phyloP scores from a whole-genome alignment of 2,888 invertebrate genomes.

The Clunio marinus region DNA sequence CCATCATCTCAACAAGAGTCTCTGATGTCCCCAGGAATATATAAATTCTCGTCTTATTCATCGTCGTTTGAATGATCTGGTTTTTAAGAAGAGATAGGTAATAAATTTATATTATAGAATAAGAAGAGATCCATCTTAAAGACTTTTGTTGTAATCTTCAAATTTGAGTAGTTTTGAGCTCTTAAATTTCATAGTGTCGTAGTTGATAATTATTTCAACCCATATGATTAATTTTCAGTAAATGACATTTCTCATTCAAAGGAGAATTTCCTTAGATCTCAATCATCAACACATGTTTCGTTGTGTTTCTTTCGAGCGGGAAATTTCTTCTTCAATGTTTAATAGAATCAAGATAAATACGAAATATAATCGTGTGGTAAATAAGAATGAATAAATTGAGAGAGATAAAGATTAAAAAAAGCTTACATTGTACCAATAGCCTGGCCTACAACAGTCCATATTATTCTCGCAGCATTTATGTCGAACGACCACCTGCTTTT shows the following conservation, averaged over 20 bases:
- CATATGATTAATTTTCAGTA: no score
- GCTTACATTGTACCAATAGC: conserved; percentile 75
- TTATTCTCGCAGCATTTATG: conserved; percentile 74
- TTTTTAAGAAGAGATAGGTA: conserved; percentile 3
- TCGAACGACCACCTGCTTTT: conserved; percentile 64
- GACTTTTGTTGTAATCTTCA: no score
- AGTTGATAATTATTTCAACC: no score
- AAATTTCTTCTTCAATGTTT: no score
- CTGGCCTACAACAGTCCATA: conserved; percentile 69
- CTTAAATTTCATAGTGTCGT: no score
- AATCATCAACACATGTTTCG: no score
- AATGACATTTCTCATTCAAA: no score
- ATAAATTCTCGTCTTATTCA: conserved; percentile 86
- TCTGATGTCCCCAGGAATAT: conserved; percentile 86
- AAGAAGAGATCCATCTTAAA: background rate
- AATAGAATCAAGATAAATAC: background rate
- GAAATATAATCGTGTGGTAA: background rate
- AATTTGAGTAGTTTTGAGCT: no score
- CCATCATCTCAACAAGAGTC: conserved; percentile 85
- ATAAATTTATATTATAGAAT: background rate
- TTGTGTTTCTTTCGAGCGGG: no score
- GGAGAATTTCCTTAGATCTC: no score
- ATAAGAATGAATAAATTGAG: conserved; percentile 20
- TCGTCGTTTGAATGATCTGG: conserved; percentile 64
- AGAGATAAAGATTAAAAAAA: background rate